Percentiles rank a stretch among this genome's conserved stretches.
Conservation (phyloP, 2,888 invertebrate genomes). For the Plagodis dolabraria region DNA sequence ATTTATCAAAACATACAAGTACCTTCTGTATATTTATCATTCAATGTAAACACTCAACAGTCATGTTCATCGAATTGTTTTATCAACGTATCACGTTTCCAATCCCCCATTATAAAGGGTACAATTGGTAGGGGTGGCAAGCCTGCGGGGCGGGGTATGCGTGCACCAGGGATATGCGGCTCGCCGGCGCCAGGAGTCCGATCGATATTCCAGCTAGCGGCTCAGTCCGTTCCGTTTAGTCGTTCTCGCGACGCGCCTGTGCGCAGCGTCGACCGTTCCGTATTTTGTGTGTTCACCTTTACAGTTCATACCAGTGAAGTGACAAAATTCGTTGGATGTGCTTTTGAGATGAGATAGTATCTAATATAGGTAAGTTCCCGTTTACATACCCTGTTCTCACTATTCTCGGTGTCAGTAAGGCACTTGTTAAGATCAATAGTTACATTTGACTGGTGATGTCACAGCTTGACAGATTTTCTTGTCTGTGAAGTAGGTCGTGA, state of each 20-base stretch:
- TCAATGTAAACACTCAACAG: slow-evolving; percentile 20
- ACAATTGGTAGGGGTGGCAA: slow-evolving; percentile 60
- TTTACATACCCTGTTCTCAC: not conserved
- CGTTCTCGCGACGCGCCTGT: slow-evolving; percentile 65
- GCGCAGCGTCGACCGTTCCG: slow-evolving; percentile 50
- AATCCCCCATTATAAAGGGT: slow-evolving; percentile 53
- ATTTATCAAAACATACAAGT: too few relatives aligned
- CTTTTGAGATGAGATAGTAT: slow-evolving; percentile 73
- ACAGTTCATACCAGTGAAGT: slow-evolving; percentile 56
- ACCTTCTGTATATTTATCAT: not conserved
- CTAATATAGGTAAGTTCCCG: slow-evolving; percentile 58
- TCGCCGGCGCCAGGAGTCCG: slow-evolving; percentile 78
- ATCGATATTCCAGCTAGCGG: slow-evolving; percentile 74
- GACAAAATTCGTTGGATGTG: slow-evolving; percentile 58
- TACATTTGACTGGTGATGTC: slow-evolving; percentile 61
- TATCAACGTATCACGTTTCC: slow-evolving; percentile 27
- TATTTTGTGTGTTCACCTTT: slow-evolving; percentile 52
- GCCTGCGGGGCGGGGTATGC: slow-evolving; percentile 70
- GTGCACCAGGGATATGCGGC: slow-evolving; percentile 81
- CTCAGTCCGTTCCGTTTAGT: slow-evolving; percentile 66
- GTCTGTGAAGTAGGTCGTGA: slow-evolving; percentile 23
- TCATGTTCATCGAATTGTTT: slow-evolving; percentile 23
- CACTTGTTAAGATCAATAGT: slow-evolving; percentile 60
- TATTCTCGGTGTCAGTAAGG: slow-evolving; percentile 12
- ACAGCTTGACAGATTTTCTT: slow-evolving; percentile 45